phyloP scores from a whole-genome alignment of 2,113 vertebrate species.

The Vimba vimba region DNA sequence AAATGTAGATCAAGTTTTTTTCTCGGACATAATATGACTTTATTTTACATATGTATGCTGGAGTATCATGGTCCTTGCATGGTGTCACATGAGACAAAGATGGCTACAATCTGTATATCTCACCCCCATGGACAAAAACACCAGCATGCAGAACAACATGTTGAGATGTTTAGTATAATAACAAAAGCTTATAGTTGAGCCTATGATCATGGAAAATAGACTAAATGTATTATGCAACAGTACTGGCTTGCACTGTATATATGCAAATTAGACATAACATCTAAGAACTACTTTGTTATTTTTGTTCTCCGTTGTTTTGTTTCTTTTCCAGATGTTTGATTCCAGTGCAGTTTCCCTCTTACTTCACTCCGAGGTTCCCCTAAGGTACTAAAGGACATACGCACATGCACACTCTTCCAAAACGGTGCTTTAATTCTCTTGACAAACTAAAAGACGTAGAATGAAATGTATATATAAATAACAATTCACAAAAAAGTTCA shows the following conservation, averaged over 20 bases:
- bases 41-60: slow-evolving; percentile 36
- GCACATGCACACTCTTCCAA: too few relatives aligned
- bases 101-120: slow-evolving; percentile 46
- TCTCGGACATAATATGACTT: slow-evolving; percentile 33
- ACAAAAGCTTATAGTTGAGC: slow-evolving; percentile 17
- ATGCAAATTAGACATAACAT: background rate
- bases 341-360: background rate
- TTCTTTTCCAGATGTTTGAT: background rate
- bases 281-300: background rate
- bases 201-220: background rate
- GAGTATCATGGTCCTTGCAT: slow-evolving; percentile 46
- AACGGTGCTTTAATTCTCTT: too few relatives aligned
- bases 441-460: too few relatives aligned
- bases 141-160: background rate
- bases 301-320: background rate
- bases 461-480: too few relatives aligned
- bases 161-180: slow-evolving; percentile 37
- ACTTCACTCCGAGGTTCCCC: background rate
- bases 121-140: background rate
- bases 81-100: slow-evolving; percentile 40
- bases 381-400: too few relatives aligned
- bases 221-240: background rate
- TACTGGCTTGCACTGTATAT: background rate
- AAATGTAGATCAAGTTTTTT: slow-evolving; percentile 2
- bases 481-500: too few relatives aligned